phyloP scores from a whole-genome alignment of 92 coral and sea anemone genomes.

The Heteractis magnifica region DNA sequence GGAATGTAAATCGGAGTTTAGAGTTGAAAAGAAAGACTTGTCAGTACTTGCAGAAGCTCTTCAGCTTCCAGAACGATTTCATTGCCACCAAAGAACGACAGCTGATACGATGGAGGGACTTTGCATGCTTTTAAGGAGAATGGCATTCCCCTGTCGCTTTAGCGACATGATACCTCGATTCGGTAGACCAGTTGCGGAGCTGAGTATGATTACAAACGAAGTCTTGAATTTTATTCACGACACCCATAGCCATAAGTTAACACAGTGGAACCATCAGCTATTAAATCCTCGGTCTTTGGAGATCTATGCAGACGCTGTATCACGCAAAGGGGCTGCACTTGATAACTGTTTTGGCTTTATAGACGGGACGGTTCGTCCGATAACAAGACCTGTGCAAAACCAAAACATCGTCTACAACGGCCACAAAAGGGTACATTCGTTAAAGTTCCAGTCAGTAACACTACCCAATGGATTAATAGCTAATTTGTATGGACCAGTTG shows the following conservation, averaged over 20 bases:
- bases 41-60: conserved; percentile 2
- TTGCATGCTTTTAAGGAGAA: conserved; percentile 11
- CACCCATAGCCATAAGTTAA: neutral
- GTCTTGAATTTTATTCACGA: conserved; percentile 15
- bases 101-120: conserved; percentile 18
- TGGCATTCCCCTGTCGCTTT: conserved; percentile 14
- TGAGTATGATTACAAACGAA: conserved; percentile 12
- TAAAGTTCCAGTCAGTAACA: neutral
- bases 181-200: neutral
- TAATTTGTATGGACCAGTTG: conserved; percentile 7
- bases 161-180: conserved; percentile 23
- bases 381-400: neutral
- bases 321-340: conserved; percentile 6
- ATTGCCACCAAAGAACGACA: conserved; percentile 9
- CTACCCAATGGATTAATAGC: conserved; percentile 16
- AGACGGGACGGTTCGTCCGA: conserved; percentile 21
- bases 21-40: conserved; percentile 20
- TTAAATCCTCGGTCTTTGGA: neutral
- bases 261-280: conserved; percentile 9
- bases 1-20: conserved; percentile 18
- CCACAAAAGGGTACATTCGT: conserved; percentile 10
- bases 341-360: conserved; percentile 6
- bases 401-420: conserved; percentile 17
- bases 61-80: conserved; percentile 1
- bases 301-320: conserved; percentile 10